Evolutionary conservation across 2,113 vertebrate species (phyloP).

Genomic region (Nothoprocta perdicaria): DNA sequence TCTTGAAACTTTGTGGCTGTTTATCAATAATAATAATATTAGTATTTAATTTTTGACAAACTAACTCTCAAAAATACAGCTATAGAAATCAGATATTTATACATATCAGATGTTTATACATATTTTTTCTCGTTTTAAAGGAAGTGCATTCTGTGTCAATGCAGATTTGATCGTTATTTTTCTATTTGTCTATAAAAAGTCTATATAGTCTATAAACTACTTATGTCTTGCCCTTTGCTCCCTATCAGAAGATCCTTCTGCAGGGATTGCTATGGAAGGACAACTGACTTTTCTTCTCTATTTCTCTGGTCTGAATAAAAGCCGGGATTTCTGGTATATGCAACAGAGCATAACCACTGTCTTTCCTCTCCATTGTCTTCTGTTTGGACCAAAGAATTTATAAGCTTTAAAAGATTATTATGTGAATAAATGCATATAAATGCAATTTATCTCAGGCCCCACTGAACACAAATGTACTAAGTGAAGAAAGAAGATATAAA

Average conservation of each 20-base stretch:
- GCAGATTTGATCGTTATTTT: background rate
- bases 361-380: background rate
- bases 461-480: background rate
- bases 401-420: background rate
- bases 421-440: background rate
- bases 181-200: background rate
- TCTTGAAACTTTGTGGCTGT: background rate
- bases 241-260: background rate
- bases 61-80: background rate
- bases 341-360: background rate
- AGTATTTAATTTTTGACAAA: background rate
- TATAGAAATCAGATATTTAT: background rate
- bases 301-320: background rate
- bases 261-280: fast-evolving
- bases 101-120: background rate
- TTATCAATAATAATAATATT: background rate
- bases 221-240: background rate
- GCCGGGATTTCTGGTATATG: background rate
- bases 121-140: background rate
- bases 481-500: background rate
- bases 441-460: background rate
- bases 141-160: background rate
- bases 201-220: too few species aligned
- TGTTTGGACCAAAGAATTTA: background rate
- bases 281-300: fast-evolving